Evolutionary conservation across 2,113 vertebrate genomes (phyloP).

Genomic region (Chitala chitala): DNA sequence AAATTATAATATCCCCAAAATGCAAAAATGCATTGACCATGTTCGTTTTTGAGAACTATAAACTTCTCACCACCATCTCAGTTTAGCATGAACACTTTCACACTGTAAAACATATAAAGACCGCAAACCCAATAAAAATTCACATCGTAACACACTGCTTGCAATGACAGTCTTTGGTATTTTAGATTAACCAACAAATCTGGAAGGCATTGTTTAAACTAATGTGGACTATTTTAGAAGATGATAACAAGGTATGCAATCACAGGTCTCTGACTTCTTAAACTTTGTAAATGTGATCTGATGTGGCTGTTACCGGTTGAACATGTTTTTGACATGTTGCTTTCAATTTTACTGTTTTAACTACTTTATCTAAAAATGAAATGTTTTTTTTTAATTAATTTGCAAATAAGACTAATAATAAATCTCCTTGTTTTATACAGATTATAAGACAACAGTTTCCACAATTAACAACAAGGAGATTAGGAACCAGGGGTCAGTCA

Average conservation of each 20-base stretch:
- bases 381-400: too few species aligned
- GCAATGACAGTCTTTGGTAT: background rate
- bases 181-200: background rate
- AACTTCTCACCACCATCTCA: slow-evolving; percentile 7
- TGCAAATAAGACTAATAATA: too few species aligned
- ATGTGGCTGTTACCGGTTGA: too few species aligned
- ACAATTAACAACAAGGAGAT: slow-evolving; percentile 88
- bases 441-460: slow-evolving; percentile 98
- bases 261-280: background rate
- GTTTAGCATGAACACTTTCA: background rate
- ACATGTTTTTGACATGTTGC: too few species aligned
- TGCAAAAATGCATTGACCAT: slow-evolving; percentile 40
- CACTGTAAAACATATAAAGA: background rate
- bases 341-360: too few species aligned
- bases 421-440: slow-evolving; percentile 46
- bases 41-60: slow-evolving; percentile 37
- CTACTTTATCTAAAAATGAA: too few species aligned
- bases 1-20: slow-evolving; percentile 39
- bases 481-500: slow-evolving; percentile 95
- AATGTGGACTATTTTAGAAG: background rate
- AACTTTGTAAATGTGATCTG: too few species aligned
- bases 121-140: background rate
- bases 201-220: background rate
- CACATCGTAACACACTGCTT: background rate
- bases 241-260: background rate